Conservation (phyloP, 2,797 vertebrate genomes). For the Megaceryle alcyon region DNA sequence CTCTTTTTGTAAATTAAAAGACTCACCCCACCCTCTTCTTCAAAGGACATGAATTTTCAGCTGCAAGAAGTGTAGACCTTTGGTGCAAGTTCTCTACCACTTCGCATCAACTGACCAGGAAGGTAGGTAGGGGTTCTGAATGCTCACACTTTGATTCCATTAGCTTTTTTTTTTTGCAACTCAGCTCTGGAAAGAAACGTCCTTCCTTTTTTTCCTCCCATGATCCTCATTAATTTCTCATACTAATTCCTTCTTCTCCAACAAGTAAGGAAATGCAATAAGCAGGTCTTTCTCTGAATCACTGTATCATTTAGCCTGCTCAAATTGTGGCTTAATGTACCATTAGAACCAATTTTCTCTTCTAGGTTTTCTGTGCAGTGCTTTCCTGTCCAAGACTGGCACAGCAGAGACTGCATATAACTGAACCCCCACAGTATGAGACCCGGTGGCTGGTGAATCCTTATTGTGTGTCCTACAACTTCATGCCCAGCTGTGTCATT, state of each 20-base stretch:
- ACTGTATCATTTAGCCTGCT: background rate
- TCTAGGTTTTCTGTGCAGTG: background rate
- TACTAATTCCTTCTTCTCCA: background rate
- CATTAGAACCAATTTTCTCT: background rate
- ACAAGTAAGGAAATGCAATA: background rate
- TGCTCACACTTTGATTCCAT: background rate
- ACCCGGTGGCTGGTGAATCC: background rate
- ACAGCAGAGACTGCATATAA: background rate
- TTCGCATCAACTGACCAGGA: background rate
- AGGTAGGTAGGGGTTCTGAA: background rate
- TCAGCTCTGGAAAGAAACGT: background rate
- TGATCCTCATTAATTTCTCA: background rate
- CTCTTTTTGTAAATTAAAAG: background rate
- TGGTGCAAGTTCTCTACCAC: background rate
- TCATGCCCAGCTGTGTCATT: background rate
- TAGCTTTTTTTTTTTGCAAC: background rate
- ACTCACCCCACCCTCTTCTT: background rate
- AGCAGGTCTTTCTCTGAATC: background rate
- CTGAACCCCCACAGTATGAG: background rate
- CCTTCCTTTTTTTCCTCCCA: background rate
- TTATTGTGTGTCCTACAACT: background rate
- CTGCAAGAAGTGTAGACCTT: background rate
- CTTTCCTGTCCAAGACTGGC: background rate
- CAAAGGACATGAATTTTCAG: background rate
- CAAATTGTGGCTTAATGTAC: background rate